A percentile compares a stretch with the other conserved stretches of the same genome.
Evolutionary conservation across 2,113 vertebrate species (phyloP).

Genomic region (Natator depressus): DNA sequence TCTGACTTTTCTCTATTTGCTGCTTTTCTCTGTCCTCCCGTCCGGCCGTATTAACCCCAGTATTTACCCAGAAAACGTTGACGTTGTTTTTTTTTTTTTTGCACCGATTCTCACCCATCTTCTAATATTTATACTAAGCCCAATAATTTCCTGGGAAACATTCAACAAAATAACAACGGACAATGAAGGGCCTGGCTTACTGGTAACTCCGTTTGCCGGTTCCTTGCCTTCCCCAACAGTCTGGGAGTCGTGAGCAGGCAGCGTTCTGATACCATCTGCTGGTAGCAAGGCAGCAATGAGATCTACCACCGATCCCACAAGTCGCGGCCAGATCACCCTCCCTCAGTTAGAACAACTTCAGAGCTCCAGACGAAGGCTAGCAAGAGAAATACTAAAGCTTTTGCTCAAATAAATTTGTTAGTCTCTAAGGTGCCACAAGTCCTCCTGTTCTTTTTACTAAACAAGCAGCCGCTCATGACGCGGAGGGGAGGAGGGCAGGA

Average conservation of each 20-base stretch:
- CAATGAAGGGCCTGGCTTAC: background rate
- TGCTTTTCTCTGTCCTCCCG: background rate
- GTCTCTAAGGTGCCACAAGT: too few species aligned
- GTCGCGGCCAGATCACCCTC: background rate
- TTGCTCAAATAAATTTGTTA: too few species aligned
- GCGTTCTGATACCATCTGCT: constrained; percentile 39
- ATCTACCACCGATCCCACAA: background rate
- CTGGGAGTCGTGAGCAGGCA: background rate
- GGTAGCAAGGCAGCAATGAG: constrained; percentile 13
- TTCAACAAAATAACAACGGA: background rate
- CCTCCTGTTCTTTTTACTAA: too few species aligned
- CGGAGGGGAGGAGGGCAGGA: background rate
- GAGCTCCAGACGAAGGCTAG: background rate
- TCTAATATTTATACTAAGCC: background rate
- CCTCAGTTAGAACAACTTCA: background rate
- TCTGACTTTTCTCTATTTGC: background rate
- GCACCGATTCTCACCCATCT: background rate
- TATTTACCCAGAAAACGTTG: background rate
- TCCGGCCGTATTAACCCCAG: background rate
- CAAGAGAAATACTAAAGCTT: background rate
- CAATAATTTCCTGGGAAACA: background rate
- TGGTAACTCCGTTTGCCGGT: background rate
- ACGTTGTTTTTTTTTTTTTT: background rate
- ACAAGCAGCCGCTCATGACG: too few species aligned
- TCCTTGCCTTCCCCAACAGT: background rate